Evolutionary conservation across 2,888 invertebrate genomes (phyloP), one percentile per base, ranked within the genome.

Genomic region (Cecidostiba fungosa): DNA sequence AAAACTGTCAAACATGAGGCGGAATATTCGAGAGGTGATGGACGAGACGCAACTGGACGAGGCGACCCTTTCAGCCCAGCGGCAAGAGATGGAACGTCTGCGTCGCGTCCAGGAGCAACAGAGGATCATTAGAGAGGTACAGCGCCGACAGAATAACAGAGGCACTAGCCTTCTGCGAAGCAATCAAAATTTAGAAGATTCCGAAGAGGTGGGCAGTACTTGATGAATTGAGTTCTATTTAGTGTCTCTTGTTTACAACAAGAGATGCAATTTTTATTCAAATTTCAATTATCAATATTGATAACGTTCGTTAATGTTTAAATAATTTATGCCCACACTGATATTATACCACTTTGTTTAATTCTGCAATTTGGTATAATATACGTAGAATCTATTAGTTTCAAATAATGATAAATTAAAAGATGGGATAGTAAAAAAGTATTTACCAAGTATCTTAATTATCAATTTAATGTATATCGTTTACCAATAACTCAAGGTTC

Each of bases 1-100:
- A 81, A 93, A 92, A 80, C 87, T 91, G 88, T 90, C 95, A 23
- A 97, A 97, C 93, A 95, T 98, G 91, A 95, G 98, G 66, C 95
- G 97, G 87, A 98, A 98, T 91, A 98, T 98, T 89, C 95, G 98
- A 84, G 98, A 98, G 94, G 98, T 99, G 12, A 97, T 98, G 96
- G 97, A 97, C 91, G 98, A 98, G 91, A 97, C 97, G 87, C 97
- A 98, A 92, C 94, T 99, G 87, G 99, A 99, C 92, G 97, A 97
- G 87, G 97, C 98, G 19, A 99, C 99, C 2, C 94, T 98, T 81
- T 97, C 97, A 36, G 99, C 99, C 0, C 99, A 99, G 93, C 94
- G 98, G 50, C 98, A 98, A 92, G 99, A 99, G 94, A 97, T 97
- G 88, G 98, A 99, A 93, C 95, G 98, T 92, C 94, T 97, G 89